Conservation (phyloP, 2,113 vertebrate species). For the Scatophagus argus region DNA sequence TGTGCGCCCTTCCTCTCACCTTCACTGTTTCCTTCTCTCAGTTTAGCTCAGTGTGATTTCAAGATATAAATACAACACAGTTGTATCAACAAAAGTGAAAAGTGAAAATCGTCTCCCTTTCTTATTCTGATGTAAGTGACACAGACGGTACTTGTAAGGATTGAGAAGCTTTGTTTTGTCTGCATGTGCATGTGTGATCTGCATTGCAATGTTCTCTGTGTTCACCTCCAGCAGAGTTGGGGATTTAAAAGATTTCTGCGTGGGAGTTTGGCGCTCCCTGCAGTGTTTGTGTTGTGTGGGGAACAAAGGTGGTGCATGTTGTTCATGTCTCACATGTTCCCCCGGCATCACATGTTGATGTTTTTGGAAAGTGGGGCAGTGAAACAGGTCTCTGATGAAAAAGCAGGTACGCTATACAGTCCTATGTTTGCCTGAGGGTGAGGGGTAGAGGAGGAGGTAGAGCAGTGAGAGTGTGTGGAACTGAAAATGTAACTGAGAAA, state of each 20-base stretch:
- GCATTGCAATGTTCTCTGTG: constrained; percentile 24
- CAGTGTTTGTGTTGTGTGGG: constrained; percentile 40
- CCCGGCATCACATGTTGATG: constrained; percentile 8
- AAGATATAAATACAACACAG: constrained; percentile 1
- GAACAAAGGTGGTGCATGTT: constrained; percentile 30
- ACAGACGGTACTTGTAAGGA: neutral
- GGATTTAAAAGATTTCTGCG: constrained; percentile 52
- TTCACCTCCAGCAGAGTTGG: constrained; percentile 29
- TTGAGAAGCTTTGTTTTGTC: neutral
- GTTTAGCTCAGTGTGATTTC: constrained; percentile 10
- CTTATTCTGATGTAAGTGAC: neutral
- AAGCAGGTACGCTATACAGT: neutral
- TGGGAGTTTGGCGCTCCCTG: constrained; percentile 56
- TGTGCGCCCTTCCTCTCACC: neutral
- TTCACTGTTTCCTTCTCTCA: neutral
- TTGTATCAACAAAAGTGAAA: constrained; percentile 5
- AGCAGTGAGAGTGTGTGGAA: neutral
- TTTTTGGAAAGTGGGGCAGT: constrained; percentile 55
- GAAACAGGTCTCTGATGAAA: constrained; percentile 8
- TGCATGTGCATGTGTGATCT: constrained; percentile 29
- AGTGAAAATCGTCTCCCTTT: neutral
- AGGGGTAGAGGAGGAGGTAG: neutral
- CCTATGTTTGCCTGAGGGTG: neutral
- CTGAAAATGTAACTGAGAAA: too few relatives aligned
- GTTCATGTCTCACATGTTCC: constrained; percentile 31